Conservation (phyloP, 2,888 invertebrate genomes). For the Teleogryllus oceanicus region DNA sequence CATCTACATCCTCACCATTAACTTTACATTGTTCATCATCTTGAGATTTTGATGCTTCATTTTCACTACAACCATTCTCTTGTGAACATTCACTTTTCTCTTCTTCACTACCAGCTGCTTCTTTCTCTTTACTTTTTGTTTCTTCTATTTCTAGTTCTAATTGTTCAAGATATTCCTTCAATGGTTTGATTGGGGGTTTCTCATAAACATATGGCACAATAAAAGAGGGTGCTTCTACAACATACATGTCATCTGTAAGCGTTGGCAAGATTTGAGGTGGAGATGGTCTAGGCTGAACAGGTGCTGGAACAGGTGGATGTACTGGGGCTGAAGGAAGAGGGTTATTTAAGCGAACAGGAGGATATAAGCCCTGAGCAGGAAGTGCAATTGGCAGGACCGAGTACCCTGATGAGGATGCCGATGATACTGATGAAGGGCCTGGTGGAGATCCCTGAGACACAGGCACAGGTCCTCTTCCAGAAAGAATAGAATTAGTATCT, state of each 20-base stretch:
- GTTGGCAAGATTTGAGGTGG: conserved; percentile 69
- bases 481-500: conserved; percentile 69
- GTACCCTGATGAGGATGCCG: conserved; percentile 31
- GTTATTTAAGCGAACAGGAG: conserved; percentile 48
- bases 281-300: conserved; percentile 41
- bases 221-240: conserved; percentile 88
- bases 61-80: conserved; percentile 24
- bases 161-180: conserved; percentile 67
- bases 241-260: conserved; percentile 87
- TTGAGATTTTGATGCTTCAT: not conserved
- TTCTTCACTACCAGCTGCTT: conserved; percentile 20
- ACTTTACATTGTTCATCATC: not conserved
- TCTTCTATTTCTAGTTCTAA: conserved; percentile 63
- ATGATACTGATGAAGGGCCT: conserved; percentile 23
- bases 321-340: conserved; percentile 18
- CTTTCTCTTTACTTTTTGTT: conserved; percentile 47
- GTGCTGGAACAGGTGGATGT: not conserved
- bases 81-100: not conserved
- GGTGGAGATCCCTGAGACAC: conserved; percentile 41
- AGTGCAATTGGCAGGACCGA: conserved; percentile 39
- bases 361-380: conserved; percentile 57
- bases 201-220: conserved; percentile 92
- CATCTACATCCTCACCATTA: not conserved
- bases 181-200: conserved; percentile 75
- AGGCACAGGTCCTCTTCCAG: conserved; percentile 59